These are phyloP conservation scores for Liposcelis brunnea DNA, from an alignment of 2,888 invertebrate genomes.

Conservation along the genomic window DNA sequence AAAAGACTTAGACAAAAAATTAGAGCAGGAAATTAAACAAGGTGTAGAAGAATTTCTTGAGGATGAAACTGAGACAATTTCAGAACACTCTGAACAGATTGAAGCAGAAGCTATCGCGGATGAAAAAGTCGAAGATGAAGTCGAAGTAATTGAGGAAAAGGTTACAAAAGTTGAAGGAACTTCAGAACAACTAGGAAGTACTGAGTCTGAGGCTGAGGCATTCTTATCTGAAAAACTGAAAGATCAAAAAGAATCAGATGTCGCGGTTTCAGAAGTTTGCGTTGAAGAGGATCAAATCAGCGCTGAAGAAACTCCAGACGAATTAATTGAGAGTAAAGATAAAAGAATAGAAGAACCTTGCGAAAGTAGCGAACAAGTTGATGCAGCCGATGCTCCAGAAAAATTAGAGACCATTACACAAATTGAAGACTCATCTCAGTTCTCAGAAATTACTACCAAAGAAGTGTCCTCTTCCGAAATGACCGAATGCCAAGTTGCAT, in stretches of 20 bases:
- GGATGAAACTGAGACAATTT: slow-evolving; percentile 9
- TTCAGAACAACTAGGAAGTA: not conserved
- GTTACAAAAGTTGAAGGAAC: not conserved
- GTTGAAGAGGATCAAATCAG: not conserved
- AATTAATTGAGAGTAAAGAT: slow-evolving; percentile 6
- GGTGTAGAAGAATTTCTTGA: slow-evolving; percentile 10
- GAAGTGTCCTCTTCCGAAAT: not conserved
- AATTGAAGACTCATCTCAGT: not conserved
- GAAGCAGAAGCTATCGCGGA: not conserved
- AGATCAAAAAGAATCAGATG: not conserved
- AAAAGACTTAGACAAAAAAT: not conserved
- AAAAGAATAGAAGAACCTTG: slow-evolving; percentile 8
- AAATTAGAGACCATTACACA: not conserved
- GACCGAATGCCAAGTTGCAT: not conserved
- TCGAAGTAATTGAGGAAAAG: not conserved
- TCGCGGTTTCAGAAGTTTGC: not conserved
- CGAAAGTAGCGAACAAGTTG: slow-evolving; percentile 1
- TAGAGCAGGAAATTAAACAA: not conserved
- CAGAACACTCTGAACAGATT: slow-evolving; percentile 10
- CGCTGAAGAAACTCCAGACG: slow-evolving; percentile 10
- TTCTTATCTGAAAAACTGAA: not conserved
- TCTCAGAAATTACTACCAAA: not conserved
- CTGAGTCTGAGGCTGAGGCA: not conserved
- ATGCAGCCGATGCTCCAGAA: not conserved
- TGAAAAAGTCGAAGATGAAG: slow-evolving; percentile 3